Evolutionary conservation across 2,797 vertebrate species (phyloP), one percentile per base, ranked within the genome.

Genomic region (Ptychobarbus kaznakovi): DNA sequence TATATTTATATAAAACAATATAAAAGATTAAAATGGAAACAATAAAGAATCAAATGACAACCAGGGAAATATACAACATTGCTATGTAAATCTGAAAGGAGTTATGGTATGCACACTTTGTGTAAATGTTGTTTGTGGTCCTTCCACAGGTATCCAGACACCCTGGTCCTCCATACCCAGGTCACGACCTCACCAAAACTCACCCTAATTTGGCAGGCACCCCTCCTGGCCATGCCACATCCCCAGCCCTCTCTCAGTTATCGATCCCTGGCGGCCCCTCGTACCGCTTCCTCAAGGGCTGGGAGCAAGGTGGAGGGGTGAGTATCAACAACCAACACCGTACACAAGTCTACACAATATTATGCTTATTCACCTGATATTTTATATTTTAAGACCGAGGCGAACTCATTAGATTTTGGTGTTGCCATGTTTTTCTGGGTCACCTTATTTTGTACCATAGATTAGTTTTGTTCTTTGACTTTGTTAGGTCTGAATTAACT

Each of bases 191-290:
- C 94, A 95, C 94, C 94, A 99, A 99, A 96, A 97, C 97, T 93
- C 98, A 98, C 92, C 96, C 97, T 51, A 97, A 94, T 90, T 95
- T 99, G 92, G 94, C 95, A 72, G 97, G 96, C 83, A 98, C 97
- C 1, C 97, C 97, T 44, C 96, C 97, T 22, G 97, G 97, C 93
- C 98, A 98, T 92, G 96, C 96, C 58, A 96, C 98, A 88, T 97
- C 98, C 90, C 96, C 97, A 81, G 96, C 96, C 91, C 97, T 99
- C 91, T 97, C 97, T 95, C 98, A 99, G 97, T 97, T 99, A 97
- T 94, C 94, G 81, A 87, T 94, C 90, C 90, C 94, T 91, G 92
- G 94, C 82, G 92, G 93, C 90, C 91, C 91, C 88, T 92, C 90
- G 56, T 95, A 94, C 93, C 95, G 94, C 91, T 94, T 93, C 91